Conservation (phyloP, 2,113 vertebrate species). For the Pimephales promelas region DNA sequence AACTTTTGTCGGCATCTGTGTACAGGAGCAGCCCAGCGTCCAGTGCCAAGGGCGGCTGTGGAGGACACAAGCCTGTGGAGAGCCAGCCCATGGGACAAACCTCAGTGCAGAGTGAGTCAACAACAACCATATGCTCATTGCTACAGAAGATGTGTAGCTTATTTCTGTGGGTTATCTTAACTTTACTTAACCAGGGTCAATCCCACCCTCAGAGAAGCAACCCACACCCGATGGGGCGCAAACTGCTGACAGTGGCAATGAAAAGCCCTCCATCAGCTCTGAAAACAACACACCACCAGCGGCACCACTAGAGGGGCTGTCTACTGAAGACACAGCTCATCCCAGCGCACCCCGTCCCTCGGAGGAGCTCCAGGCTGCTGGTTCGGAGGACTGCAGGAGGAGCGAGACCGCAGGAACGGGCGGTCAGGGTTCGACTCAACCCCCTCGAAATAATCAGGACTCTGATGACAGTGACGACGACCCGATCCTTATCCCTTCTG, state of each 20-base stretch:
- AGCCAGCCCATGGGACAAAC: conserved; percentile 62
- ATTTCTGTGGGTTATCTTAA: neutral
- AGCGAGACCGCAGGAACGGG: conserved; percentile 63
- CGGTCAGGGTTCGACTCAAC: conserved; percentile 66
- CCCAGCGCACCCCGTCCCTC: conserved; percentile 30
- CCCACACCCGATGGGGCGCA: conserved; percentile 31
- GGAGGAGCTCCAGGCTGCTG: conserved; percentile 56
- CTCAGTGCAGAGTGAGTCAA: conserved; percentile 68
- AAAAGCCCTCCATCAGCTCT: conserved; percentile 61
- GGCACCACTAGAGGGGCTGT: conserved; percentile 39
- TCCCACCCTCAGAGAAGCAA: neutral
- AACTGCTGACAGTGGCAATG: conserved; percentile 47
- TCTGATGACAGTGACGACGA: conserved; percentile 96
- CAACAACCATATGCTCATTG: neutral
- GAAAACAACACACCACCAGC: conserved; percentile 14
- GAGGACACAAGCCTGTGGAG: conserved; percentile 78
- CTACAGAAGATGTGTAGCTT: neutral
- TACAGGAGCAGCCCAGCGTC: conserved; percentile 89
- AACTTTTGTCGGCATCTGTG: neutral
- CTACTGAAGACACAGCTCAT: neutral
- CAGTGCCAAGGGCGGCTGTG: conserved; percentile 81
- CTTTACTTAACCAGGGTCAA: neutral
- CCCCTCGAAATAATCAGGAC: conserved; percentile 81
- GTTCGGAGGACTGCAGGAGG: conserved; percentile 58
- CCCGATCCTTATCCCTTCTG: conserved; percentile 89